A percentile compares a stretch with the other conserved stretches of the same genome.
phyloP scores from a whole-genome alignment of 1,140 invertebrate species.

The Oreohelix idahoensis region DNA sequence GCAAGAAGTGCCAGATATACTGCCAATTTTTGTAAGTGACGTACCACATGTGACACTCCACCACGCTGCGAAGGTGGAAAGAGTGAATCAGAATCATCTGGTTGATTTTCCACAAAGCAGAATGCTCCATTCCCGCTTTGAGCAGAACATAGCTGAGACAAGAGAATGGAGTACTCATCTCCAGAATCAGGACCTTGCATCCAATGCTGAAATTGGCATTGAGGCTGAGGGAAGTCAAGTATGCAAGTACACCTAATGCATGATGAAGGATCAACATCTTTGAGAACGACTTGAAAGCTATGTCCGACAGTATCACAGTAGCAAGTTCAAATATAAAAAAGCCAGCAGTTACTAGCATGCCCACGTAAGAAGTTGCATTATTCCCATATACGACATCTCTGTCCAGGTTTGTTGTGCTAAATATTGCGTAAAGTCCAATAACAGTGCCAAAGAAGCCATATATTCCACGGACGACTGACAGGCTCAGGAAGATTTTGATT shows the following conservation, averaged over 20 bases:
- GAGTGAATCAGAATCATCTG: slow-evolving; percentile 67
- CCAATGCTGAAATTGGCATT: slow-evolving; percentile 61
- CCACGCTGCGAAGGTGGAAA: slow-evolving; percentile 67
- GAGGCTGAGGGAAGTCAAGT: slow-evolving; percentile 47
- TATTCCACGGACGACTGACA: slow-evolving; percentile 60
- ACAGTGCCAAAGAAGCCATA: slow-evolving; percentile 62
- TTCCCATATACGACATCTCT: slow-evolving; percentile 60
- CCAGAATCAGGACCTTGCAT: slow-evolving; percentile 60
- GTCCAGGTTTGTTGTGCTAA: slow-evolving; percentile 55
- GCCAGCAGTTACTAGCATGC: slow-evolving; percentile 59
- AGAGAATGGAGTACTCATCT: slow-evolving; percentile 69
- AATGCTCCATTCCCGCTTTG: slow-evolving; percentile 59
- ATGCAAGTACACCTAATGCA: slow-evolving; percentile 61
- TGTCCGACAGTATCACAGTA: slow-evolving; percentile 60
- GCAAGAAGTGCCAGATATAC: slow-evolving; percentile 57
- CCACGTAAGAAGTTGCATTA: slow-evolving; percentile 55
- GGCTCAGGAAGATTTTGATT: slow-evolving; percentile 68
- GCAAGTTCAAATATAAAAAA: slow-evolving; percentile 68
- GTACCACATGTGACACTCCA: slow-evolving; percentile 65
- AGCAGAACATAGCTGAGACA: slow-evolving; percentile 67
- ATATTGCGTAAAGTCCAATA: slow-evolving; percentile 59
- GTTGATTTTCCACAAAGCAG: slow-evolving; percentile 65
- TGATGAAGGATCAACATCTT: slow-evolving; percentile 67
- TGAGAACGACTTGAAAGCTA: slow-evolving; percentile 58
- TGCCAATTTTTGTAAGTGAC: slow-evolving; percentile 60